Percentiles rank a stretch among this genome's conserved stretches.
phyloP scores from a whole-genome alignment of 1,140 invertebrate species.

The Aphelenchoides fujianensis region DNA sequence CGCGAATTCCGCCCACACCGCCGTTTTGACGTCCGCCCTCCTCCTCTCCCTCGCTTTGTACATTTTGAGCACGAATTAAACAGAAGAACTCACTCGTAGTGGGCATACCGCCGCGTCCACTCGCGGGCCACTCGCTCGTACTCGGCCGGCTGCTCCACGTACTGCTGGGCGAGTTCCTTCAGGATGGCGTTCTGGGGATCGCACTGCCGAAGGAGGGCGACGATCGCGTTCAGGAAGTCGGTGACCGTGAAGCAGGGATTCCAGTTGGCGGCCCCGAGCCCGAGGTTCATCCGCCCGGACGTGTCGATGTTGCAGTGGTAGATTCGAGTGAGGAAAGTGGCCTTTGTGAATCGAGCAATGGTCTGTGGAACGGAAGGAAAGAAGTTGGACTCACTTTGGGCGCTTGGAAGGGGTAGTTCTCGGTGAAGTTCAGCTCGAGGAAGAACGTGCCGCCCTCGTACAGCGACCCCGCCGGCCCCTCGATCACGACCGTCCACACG shows the following conservation, averaged over 20 bases:
- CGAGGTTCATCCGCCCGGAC: constrained; percentile 28
- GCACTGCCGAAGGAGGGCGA: constrained; percentile 21
- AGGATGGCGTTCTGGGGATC: constrained; percentile 32
- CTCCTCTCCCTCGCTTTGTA: too few species aligned
- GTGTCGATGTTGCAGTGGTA: constrained; percentile 45
- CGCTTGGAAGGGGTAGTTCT: constrained; percentile 32
- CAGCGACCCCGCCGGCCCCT: constrained; percentile 36
- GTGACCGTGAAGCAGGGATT: constrained; percentile 23
- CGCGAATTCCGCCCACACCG: too few species aligned
- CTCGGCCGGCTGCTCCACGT: constrained; percentile 37
- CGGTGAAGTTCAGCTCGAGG: constrained; percentile 29
- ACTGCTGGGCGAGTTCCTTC: constrained; percentile 33
- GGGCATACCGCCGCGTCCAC: constrained; percentile 38
- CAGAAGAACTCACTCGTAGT: constrained; percentile 21
- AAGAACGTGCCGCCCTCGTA: constrained; percentile 43
- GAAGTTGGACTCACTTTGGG: constrained; percentile 24
- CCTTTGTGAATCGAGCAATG: too few species aligned
- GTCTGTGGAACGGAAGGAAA: constrained; percentile 24
- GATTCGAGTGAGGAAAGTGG: constrained; percentile 43
- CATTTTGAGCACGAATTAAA: too few species aligned
- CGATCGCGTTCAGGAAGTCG: constrained; percentile 23
- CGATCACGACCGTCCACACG: constrained; percentile 36
- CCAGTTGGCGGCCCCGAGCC: constrained; percentile 21
- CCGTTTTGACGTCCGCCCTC: too few species aligned
- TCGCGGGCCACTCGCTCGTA: constrained; percentile 40